Evolutionary conservation across 1,140 invertebrate genomes (phyloP).

Genomic region (Hyposmocoma kahamanoa): DNA sequence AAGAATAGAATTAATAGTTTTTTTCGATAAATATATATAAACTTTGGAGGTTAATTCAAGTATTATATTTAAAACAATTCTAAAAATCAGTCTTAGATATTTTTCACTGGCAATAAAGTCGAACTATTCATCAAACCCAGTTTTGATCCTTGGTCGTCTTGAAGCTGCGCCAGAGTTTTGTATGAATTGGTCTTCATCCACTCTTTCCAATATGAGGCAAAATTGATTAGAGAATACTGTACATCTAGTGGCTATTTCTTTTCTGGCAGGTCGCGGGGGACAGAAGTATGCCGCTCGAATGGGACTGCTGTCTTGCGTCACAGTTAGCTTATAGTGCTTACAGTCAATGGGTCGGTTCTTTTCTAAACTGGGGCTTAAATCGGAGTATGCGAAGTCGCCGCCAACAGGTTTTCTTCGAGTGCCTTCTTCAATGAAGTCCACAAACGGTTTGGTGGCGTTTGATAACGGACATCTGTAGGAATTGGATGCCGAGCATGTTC

Average conservation of each 20-base stretch:
- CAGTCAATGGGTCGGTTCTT: slow-evolving; percentile 47
- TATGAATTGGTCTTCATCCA: slow-evolving; percentile 50
- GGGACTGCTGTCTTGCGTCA: slow-evolving; percentile 44
- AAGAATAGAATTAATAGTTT: too few relatives aligned
- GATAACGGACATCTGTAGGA: slow-evolving; percentile 50
- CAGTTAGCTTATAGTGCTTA: slow-evolving; percentile 57
- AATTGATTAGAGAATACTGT: slow-evolving; percentile 64
- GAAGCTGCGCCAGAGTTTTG: slow-evolving; percentile 31
- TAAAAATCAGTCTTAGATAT: too few relatives aligned
- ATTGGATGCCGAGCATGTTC: slow-evolving; percentile 45
- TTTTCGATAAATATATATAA: too few relatives aligned
- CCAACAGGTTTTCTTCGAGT: slow-evolving; percentile 13
- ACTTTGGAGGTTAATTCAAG: too few relatives aligned
- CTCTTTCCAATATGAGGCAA: slow-evolving; percentile 53
- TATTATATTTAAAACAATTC: too few relatives aligned
- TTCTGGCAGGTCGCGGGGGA: slow-evolving; percentile 35
- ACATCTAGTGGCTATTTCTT: slow-evolving; percentile 39
- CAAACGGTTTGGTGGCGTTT: slow-evolving; percentile 24
- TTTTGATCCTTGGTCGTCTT: slow-evolving; percentile 42
- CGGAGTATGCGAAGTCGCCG: background rate
- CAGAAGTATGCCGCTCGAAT: slow-evolving; percentile 52
- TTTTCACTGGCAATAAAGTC: too few relatives aligned
- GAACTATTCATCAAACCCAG: too few relatives aligned
- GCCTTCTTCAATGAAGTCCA: slow-evolving; percentile 23
- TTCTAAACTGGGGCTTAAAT: slow-evolving; percentile 4